Evolutionary conservation across 2,888 invertebrate species (phyloP), one percentile per base, ranked within the genome.

Genomic region (Ferrisia virgata): DNA sequence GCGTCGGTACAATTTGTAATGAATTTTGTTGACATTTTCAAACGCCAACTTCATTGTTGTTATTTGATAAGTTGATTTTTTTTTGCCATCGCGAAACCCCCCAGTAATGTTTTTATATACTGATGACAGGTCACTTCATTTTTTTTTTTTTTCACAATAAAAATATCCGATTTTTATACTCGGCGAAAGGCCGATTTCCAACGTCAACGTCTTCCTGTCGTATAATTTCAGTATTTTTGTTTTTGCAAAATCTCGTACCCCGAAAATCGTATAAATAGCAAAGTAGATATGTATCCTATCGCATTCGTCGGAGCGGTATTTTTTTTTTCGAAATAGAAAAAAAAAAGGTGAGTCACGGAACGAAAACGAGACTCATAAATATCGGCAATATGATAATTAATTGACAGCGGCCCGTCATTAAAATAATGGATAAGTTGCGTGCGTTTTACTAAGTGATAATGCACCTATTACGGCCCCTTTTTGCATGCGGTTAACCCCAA

Each of bases 381-480:
- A 82, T 82, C 53, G 80, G 43, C 80, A 33, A 80, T 80, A 80
- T 80, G 80, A 82, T 82, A 83, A 83, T 83, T 83, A 83, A 83
- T 83, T 83, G 83, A 83, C 83, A 83, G 83, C 76, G 47, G 40
- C 43, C 83, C 43, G 72, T 83, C 72, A 83, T 83, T 83, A 83
- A 72, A 76, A 83, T 83, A 83, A 83, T 83, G 83, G 83, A 83
- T 83, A 76, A 72, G 83, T 83, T 83, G 83, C 83, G 83, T 83
- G 83, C 76, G 76, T 69, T 83, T 76, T 72, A 83, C 83, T 72
- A 83, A 83, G 83, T 83, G 83, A 83, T 83, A 83, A 83, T 83
- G 83, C 72, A 72, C 25, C 39, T 83, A 82, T 69, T 82, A 82
- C 69, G 36, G 28, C 79, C 79, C 40, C 43, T 40, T 53, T 79